Evolutionary conservation across 2,888 invertebrate genomes (phyloP), one percentile per base, ranked within the genome.

Genomic region (Meiosimyza decipiens): DNA sequence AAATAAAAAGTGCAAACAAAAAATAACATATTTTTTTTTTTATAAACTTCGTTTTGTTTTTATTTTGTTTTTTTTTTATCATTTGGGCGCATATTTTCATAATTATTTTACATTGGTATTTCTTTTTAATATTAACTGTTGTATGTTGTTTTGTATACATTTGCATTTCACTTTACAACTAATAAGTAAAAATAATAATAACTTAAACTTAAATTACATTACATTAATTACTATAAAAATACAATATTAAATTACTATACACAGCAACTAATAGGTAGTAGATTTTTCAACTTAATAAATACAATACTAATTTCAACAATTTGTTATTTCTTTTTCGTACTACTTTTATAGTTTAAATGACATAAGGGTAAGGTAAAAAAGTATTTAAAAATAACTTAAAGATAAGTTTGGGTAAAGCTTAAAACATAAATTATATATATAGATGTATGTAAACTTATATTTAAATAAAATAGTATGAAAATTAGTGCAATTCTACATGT

Each of bases 11-110:
- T 62, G 15, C 49, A 16, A 40, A 76, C 75, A 76, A 74, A 76
- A 76, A 66, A 73, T 74, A 70, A 69, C 65, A 68, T 74, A 64
- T 71, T 47, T 66, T 71, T 59, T 50, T 52, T 67, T 72, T 49
- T 55, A 59, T 67, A 51, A 50, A 18, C 51, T 54, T 69, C 22
- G 65, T 71, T 15, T 57, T 28, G 50, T 71, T 71, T 67, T 40
- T 71, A 15, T 73, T 75, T 68, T 59, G 64, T 60, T 67, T 50
- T 63, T 64, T 71, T 71, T 68, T 65, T 71, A 50, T 72, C 28
- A 67, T 74, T 66, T 73, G 65, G 68, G 66, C 55, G 70, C 16
- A 73, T 71, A 71, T 68, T 57, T 65, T 5, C 49, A n/a, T 67
- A 60, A 57, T 66, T 66, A 72, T 62, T 72, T 71, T 75, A 33